These are phyloP conservation scores for Echinometra lucunter DNA, from an alignment of 53 echinoderm and acorn worm species.

Conservation along the genomic window DNA sequence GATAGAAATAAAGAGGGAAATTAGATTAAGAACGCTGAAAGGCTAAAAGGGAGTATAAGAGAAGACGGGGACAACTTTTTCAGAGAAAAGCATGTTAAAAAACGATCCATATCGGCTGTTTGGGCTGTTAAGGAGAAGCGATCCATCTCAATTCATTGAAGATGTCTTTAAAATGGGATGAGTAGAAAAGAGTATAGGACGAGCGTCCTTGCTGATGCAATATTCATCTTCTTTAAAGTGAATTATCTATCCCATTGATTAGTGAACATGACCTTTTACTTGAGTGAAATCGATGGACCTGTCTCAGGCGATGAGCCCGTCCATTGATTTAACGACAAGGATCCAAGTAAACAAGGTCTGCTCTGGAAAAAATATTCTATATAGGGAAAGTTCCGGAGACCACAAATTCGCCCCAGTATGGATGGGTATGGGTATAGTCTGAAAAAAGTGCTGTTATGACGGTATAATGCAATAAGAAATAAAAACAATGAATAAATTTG, in stretches of 20 bases:
- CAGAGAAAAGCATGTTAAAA: neutral
- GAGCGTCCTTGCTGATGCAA: neutral
- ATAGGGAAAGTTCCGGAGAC: neutral
- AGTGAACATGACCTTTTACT: slow-evolving; percentile 4
- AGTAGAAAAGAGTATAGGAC: neutral
- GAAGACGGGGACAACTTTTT: neutral
- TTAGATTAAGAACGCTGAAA: neutral
- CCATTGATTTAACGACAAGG: neutral
- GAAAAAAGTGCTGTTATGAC: neutral
- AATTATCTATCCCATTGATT: slow-evolving; percentile 31
- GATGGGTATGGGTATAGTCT: neutral
- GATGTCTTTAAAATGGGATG: neutral
- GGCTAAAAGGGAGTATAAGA: neutral
- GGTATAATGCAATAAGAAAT: no score
- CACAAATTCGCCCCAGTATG: neutral
- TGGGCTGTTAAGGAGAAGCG: neutral
- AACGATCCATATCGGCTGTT: neutral
- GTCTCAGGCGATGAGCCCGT: neutral
- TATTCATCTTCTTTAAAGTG: slow-evolving; percentile 9
- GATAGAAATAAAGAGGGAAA: no score
- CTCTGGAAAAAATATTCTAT: neutral
- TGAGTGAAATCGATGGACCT: slow-evolving; percentile 22
- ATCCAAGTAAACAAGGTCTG: neutral
- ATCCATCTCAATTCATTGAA: slow-evolving; percentile 28
- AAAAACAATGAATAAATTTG: neutral